These are phyloP conservation scores for Artemia sinica DNA, from an alignment of 2,888 invertebrate genomes.

Conservation along the genomic window DNA sequence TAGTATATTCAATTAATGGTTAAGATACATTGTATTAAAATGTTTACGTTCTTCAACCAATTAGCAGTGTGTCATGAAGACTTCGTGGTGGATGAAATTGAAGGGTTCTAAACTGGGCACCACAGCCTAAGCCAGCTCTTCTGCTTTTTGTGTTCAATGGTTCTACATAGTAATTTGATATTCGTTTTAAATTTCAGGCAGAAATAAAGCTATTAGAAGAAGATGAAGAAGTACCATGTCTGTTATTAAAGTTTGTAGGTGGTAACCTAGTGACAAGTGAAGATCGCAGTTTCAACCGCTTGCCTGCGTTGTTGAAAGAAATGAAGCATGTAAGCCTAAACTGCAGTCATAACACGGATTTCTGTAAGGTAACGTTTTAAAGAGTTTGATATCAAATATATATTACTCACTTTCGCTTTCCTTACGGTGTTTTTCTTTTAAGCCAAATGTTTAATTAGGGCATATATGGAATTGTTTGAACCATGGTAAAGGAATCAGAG, in stretches of 20 bases:
- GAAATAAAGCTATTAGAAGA: conserved; percentile 1
- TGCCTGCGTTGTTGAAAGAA: conserved; percentile 40
- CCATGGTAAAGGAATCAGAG: too few species aligned
- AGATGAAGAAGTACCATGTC: not conserved
- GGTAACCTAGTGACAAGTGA: conserved; percentile 30
- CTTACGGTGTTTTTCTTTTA: too few species aligned
- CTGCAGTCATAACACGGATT: conserved; percentile 39
- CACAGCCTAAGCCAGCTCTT: too few species aligned
- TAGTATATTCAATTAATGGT: too few species aligned
- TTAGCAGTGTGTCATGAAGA: too few species aligned
- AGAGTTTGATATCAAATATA: not conserved
- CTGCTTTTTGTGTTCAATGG: too few species aligned
- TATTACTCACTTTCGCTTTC: not conserved
- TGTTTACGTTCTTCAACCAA: too few species aligned
- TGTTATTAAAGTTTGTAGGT: not conserved
- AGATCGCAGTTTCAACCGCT: conserved; percentile 41
- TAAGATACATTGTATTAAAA: too few species aligned
- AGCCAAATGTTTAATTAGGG: too few species aligned
- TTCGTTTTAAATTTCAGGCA: not conserved
- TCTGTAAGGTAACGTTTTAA: conserved; percentile 36
- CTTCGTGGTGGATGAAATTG: too few species aligned
- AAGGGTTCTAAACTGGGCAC: too few species aligned
- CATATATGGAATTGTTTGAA: too few species aligned
- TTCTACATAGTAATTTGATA: not conserved
- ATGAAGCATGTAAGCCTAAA: conserved; percentile 43